These are phyloP conservation scores for Lamproptera curius DNA, from an alignment of 2,888 invertebrate species.

Conservation along the genomic window DNA sequence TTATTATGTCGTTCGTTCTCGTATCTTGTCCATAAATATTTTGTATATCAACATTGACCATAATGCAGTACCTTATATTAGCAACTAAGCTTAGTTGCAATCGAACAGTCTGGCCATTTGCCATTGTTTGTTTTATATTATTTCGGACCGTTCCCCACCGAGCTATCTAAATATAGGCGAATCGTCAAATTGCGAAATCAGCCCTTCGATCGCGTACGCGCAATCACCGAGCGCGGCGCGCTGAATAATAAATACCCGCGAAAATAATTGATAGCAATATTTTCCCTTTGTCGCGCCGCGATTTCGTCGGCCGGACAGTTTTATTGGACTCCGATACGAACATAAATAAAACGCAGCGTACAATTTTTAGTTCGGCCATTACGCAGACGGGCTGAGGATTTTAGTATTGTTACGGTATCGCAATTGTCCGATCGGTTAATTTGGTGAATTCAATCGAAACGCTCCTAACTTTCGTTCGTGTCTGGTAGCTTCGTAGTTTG, in stretches of 20 bases:
- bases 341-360: constrained; percentile 16
- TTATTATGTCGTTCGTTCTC: too few species aligned
- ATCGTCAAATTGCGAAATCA: too few species aligned
- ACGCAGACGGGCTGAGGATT: constrained; percentile 9
- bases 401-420: constrained; percentile 16
- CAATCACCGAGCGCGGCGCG: constrained; percentile 35
- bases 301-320: constrained; percentile 20
- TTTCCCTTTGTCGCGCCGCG: constrained; percentile 28
- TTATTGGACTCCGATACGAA: constrained; percentile 18
- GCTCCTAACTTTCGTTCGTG: too few species aligned
- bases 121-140: too few species aligned
- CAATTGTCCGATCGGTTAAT: constrained; percentile 18
- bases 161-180: too few species aligned
- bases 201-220: background rate
- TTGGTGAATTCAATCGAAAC: constrained; percentile 16
- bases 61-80: too few species aligned
- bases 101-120: too few species aligned
- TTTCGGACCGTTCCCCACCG: too few species aligned
- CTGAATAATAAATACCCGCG: constrained; percentile 54
- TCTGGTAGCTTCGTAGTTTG: too few species aligned
- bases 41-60: too few species aligned
- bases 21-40: too few species aligned
- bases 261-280: constrained; percentile 55
- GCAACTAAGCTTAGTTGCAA: too few species aligned
- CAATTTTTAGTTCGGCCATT: constrained; percentile 18